Evolutionary conservation across 2,113 vertebrate genomes (phyloP).

Genomic region (Nycticorax nycticorax): DNA sequence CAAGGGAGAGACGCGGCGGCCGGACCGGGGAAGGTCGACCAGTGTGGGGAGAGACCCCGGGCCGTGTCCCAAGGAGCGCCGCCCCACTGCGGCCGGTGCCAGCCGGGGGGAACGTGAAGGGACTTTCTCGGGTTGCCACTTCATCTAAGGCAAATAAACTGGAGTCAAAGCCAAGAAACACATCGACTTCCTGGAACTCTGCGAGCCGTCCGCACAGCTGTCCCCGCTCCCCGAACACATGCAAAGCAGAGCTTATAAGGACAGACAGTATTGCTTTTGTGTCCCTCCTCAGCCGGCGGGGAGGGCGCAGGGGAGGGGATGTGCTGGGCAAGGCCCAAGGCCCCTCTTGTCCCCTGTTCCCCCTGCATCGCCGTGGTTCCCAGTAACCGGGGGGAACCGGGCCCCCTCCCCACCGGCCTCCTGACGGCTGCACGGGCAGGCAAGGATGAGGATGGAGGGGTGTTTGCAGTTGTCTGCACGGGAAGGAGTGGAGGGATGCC

Average conservation of each 20-base stretch:
- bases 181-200: conserved; percentile 73
- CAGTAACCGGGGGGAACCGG: not conserved
- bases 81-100: not conserved
- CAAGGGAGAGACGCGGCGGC: fast-evolving
- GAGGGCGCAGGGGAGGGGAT: not conserved
- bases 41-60: not conserved
- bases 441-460: not conserved
- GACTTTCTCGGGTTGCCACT: conserved; percentile 49
- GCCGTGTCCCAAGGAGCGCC: not conserved
- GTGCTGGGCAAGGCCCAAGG: not conserved
- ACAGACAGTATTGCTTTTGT: conserved; percentile 65
- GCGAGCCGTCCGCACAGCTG: conserved; percentile 48
- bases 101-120: not conserved
- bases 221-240: conserved; percentile 58
- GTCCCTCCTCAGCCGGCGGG: conserved; percentile 9
- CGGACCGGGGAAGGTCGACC: not conserved
- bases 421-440: not conserved
- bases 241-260: conserved; percentile 60
- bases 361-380: fast-evolving
- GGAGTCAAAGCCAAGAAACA: conserved; percentile 70
- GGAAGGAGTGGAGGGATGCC: not conserved
- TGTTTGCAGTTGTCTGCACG: not conserved
- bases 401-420: not conserved
- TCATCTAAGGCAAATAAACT: conserved; percentile 64
- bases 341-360: not conserved